These are phyloP conservation scores for Pterophyllum scalare DNA, from an alignment of 2,113 vertebrate species.

Conservation along the genomic window DNA sequence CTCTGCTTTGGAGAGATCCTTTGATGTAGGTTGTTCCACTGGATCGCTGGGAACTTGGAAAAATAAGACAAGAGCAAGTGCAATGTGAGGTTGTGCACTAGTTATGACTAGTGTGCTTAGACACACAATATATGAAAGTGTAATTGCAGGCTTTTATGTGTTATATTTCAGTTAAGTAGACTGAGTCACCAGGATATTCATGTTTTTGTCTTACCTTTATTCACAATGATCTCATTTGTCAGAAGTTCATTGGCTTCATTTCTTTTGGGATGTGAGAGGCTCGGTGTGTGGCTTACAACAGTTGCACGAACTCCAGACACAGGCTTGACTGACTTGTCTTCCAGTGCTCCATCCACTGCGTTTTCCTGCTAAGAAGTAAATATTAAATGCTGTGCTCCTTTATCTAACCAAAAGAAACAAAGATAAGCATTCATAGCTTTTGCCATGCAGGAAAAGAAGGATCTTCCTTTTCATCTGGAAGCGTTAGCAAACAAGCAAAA, in stretches of 20 bases:
- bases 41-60: neutral
- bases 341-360: neutral
- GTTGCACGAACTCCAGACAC: conserved; percentile 6
- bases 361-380: conserved; percentile 36
- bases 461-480: neutral
- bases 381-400: neutral
- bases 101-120: neutral
- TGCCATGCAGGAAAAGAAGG: neutral
- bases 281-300: conserved; percentile 13
- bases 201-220: conserved; percentile 54
- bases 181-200: neutral
- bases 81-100: neutral
- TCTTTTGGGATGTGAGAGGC: conserved; percentile 17
- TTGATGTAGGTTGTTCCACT: neutral
- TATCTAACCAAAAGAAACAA: neutral
- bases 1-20: conserved; percentile 26
- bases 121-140: neutral
- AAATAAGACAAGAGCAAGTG: neutral
- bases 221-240: conserved; percentile 61
- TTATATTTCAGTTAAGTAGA: neutral
- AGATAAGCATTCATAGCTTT: neutral
- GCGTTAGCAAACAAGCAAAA: neutral
- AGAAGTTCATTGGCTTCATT: conserved; percentile 42
- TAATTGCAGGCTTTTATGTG: neutral
- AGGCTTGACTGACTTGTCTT: neutral